Conservation (phyloP, 1,140 invertebrate genomes). For the Chlorops oryzae region DNA sequence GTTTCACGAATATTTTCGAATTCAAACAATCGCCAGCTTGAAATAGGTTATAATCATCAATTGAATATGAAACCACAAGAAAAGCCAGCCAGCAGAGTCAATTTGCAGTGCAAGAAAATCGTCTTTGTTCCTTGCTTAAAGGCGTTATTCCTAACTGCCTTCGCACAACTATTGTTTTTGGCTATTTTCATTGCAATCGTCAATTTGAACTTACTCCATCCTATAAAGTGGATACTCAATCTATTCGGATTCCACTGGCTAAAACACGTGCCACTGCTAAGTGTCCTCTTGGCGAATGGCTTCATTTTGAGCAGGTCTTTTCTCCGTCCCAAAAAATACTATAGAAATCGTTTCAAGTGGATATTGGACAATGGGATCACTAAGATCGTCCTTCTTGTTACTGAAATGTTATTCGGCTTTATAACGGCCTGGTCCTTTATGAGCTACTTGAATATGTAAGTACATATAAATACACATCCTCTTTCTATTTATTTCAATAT, state of each 20-base stretch:
- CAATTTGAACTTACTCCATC: constrained; percentile 53
- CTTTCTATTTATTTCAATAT: not conserved
- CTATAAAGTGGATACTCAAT: constrained; percentile 50
- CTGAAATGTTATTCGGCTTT: constrained; percentile 53
- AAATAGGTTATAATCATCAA: too few relatives aligned
- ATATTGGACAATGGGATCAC: constrained; percentile 24
- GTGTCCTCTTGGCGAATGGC: constrained; percentile 54
- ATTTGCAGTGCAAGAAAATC: constrained; percentile 19
- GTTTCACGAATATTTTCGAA: too few relatives aligned
- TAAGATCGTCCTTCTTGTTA: constrained; percentile 44
- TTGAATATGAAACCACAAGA: too few relatives aligned
- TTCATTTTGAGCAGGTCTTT: constrained; percentile 57
- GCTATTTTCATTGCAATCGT: constrained; percentile 51
- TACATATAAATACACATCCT: constrained; percentile 17
- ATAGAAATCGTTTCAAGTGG: constrained; percentile 53
- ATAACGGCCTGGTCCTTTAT: constrained; percentile 55
- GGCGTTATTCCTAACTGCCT: constrained; percentile 27
- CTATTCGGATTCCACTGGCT: constrained; percentile 52
- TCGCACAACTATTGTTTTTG: constrained; percentile 45
- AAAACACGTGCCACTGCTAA: constrained; percentile 52
- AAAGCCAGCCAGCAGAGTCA: too few relatives aligned
- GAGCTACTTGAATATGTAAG: constrained; percentile 49
- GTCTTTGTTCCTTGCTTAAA: constrained; percentile 26
- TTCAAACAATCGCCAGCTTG: too few relatives aligned
- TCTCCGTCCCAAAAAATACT: constrained; percentile 49